Evolutionary conservation across 1,140 invertebrate genomes (phyloP).

Genomic region (Andrena cerasifolii): DNA sequence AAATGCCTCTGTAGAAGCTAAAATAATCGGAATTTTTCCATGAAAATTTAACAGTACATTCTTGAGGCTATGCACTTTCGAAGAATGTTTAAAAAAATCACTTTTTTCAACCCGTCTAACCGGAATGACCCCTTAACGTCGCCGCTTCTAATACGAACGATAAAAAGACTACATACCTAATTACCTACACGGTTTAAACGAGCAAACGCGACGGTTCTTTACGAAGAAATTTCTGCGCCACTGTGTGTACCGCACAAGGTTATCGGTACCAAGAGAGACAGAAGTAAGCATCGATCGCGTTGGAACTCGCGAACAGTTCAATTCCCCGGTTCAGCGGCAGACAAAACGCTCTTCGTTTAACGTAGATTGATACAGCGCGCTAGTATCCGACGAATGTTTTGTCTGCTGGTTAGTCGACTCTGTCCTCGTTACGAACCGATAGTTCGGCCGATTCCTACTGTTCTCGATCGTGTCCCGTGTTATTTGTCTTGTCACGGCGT

Average conservation of each 20-base stretch:
- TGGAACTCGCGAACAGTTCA: background rate
- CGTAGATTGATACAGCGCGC: background rate
- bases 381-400: slow-evolving; percentile 25
- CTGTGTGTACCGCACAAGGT: background rate
- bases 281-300: slow-evolving; percentile 11
- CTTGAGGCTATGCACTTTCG: too few species aligned
- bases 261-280: background rate
- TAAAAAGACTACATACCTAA: too few species aligned
- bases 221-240: background rate
- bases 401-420: slow-evolving; percentile 16
- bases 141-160: too few species aligned
- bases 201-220: too few species aligned
- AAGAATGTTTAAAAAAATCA: too few species aligned
- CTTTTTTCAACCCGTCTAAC: too few species aligned
- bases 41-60: too few species aligned
- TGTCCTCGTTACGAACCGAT: slow-evolving; percentile 14
- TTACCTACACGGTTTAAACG: too few species aligned
- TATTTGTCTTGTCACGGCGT: background rate
- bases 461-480: background rate
- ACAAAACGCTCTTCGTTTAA: slow-evolving; percentile 4
- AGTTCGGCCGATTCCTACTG: background rate
- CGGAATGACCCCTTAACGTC: too few species aligned
- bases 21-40: too few species aligned
- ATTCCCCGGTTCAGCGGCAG: background rate
- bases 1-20: too few species aligned